Conservation (phyloP, 2,113 vertebrate species). For the Phylloscopus trochilus region DNA sequence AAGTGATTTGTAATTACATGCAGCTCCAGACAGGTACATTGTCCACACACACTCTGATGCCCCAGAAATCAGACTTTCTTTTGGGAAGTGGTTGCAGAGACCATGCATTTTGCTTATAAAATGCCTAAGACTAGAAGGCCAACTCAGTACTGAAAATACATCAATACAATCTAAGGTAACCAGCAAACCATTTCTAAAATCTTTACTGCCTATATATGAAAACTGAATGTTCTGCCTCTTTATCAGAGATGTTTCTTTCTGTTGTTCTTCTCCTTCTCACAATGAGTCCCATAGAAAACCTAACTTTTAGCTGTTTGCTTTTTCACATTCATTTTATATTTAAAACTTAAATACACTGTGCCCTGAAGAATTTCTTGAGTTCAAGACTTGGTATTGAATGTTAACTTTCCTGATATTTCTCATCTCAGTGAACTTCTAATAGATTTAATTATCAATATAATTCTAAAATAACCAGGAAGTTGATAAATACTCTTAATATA, state of each 20-base stretch:
- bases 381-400: background rate
- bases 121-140: background rate
- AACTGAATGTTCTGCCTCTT: background rate
- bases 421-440: background rate
- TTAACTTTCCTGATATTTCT: background rate
- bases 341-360: background rate
- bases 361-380: background rate
- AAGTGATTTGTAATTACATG: background rate
- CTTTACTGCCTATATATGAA: background rate
- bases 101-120: background rate
- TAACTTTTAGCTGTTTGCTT: background rate
- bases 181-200: background rate
- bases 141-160: background rate
- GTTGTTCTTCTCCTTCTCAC: background rate
- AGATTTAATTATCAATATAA: background rate
- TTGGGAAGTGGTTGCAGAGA: background rate
- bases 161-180: background rate
- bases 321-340: background rate
- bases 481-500: background rate
- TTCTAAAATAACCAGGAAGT: background rate
- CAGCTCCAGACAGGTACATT: background rate
- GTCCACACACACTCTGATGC: background rate
- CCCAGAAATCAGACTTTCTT: background rate
- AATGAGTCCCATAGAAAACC: background rate
- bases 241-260: background rate